Base-by-base conservation (phyloP, 2,888 invertebrate species). In the Netelia fuscicornis region DNA sequence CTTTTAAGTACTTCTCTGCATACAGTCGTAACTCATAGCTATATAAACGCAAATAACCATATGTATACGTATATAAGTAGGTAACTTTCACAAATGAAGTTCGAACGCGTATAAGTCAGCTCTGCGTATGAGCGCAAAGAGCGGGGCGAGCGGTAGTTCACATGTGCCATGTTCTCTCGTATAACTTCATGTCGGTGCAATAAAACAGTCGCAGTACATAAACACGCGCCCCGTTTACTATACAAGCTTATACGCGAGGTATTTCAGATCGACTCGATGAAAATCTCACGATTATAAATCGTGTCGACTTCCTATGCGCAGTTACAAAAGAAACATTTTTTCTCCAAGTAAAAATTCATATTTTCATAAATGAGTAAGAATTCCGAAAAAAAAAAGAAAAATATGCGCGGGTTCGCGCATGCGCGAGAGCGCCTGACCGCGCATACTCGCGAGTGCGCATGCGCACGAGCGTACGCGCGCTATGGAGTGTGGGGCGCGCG, bases 11-110 rank as follows among this genome's bases (percentile, higher is more conserved):
- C 82, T 82, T 82, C 65, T 82, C 58, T 82, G 82, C 77, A 82
- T 82, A 77, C 71, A 77, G 65, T 77, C 82, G 65, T 82, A 77
- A 82, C 82, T 77, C 82, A 65, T 72, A 77, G 71, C 82, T 52
- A 67, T 30, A 30, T 82, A 82, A 82, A 82, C 77, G 76, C 71
- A 82, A 81, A 81, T 75, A 81, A 68, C 62, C 75, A 67, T 58
- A 56, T 44, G n/a, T 17, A 56, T 5, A 20, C 2, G 62, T n/a
- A 30, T 17, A 56, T 17, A 20, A n/a, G 62, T n/a, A 30, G 62
- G 68, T 58, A 48, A 54, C 65, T 56, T 65, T 72, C 65, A 48
- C 72, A 58, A 74, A 71, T 42, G 65, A 67, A 77, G 60, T 70
- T 62, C 65, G 42, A 20, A 48, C 37, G 54, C 37, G 65, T 30